Evolutionary conservation across 2,888 invertebrate species (phyloP).

Genomic region (Nephrotoma flavescens): DNA sequence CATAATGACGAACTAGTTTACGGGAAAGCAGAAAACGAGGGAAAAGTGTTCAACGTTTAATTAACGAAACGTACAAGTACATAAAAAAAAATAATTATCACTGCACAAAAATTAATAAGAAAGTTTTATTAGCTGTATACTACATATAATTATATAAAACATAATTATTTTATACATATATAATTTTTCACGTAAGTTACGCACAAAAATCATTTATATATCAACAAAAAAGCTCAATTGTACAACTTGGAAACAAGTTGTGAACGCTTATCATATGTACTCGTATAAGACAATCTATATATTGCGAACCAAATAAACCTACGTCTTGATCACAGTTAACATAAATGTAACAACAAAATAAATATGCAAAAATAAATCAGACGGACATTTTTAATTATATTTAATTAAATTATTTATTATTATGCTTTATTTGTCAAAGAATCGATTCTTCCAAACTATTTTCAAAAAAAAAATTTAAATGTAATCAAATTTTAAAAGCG

Average conservation of each 20-base stretch:
- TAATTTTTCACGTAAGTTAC: not conserved
- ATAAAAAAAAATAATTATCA: not conserved
- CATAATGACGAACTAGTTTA: constrained; percentile 27
- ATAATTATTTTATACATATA: not conserved
- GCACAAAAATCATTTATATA: not conserved
- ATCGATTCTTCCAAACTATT: not conserved
- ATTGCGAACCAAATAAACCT: not conserved
- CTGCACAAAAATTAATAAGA: not conserved
- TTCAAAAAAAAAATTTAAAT: not conserved
- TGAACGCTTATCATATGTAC: not conserved
- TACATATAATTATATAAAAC: not conserved
- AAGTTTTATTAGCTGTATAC: not conserved
- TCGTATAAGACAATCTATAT: not conserved
- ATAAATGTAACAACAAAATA: not conserved
- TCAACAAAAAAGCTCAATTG: not conserved
- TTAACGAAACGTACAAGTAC: not conserved
- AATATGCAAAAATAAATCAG: not conserved
- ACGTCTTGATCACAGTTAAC: not conserved
- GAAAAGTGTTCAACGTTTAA: constrained; percentile 40
- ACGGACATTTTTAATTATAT: not conserved
- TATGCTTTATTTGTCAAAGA: not conserved
- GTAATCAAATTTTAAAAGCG: not conserved
- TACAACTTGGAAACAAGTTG: not conserved
- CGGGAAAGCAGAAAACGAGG: constrained; percentile 40
- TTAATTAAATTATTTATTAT: not conserved